phyloP scores from a whole-genome alignment of 2,797 vertebrate species.

The Valencia hispanica region DNA sequence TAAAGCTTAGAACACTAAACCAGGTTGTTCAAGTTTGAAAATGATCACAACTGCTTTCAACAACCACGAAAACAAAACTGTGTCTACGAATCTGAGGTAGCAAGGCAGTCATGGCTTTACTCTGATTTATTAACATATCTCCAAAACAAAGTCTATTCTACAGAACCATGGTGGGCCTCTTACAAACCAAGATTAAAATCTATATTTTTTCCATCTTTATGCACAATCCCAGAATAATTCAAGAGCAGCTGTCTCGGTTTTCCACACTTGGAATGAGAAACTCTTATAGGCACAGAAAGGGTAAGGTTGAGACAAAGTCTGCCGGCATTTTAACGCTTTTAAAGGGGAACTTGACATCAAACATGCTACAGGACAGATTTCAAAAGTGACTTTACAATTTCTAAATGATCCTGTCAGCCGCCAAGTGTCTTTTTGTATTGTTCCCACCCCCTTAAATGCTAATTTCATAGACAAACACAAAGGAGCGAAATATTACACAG shows the following conservation, averaged over 20 bases:
- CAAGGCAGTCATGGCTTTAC: constrained; percentile 98
- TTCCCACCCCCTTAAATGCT: constrained; percentile 42
- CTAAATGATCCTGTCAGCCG: constrained; percentile 31
- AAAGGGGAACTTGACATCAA: constrained; percentile 73
- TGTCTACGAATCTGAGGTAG: constrained; percentile 95
- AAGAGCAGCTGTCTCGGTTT: constrained; percentile 50
- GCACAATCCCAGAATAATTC: constrained; percentile 64
- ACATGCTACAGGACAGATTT: constrained; percentile 64
- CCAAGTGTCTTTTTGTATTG: constrained; percentile 12
- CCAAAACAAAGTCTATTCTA: constrained; percentile 66
- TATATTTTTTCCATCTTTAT: constrained; percentile 64
- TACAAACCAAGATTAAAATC: constrained; percentile 67
- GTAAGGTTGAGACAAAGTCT: constrained; percentile 61
- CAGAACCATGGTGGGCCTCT: constrained; percentile 54
- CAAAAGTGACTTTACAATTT: constrained; percentile 31
- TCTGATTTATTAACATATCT: constrained; percentile 86
- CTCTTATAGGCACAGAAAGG: constrained; percentile 80
- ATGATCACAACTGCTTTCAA: constrained; percentile 59
- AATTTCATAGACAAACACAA: constrained; percentile 63
- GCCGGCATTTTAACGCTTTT: constrained; percentile 61
- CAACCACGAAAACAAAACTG: constrained; percentile 82
- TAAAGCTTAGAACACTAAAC: constrained; percentile 66
- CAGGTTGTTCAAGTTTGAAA: constrained; percentile 58
- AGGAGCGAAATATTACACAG: constrained; percentile 69
- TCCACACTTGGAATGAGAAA: constrained; percentile 78